These are phyloP conservation scores for Pseudomyrmex cubaensis DNA, from an alignment of 1,140 invertebrate genomes.

Conservation along the genomic window DNA sequence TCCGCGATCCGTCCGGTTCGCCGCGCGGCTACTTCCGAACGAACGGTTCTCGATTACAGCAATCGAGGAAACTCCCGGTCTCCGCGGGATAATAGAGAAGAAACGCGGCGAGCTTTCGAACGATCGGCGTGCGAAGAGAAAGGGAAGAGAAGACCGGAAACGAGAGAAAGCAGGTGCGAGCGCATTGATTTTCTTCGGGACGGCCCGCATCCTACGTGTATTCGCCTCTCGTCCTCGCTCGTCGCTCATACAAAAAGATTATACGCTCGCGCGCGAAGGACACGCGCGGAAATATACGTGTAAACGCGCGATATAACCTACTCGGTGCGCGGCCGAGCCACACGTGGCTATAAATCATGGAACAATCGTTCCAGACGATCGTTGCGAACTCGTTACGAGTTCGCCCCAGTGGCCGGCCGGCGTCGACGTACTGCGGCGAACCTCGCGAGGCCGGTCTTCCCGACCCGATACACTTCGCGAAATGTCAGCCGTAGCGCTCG, in stretches of 20 bases:
- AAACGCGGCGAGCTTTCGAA: conserved; percentile 27
- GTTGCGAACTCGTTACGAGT: conserved; percentile 57
- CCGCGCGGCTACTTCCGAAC: conserved; percentile 17
- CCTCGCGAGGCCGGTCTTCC: conserved; percentile 17
- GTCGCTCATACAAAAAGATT: conserved; percentile 25
- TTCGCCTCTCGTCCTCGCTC: too few relatives aligned
- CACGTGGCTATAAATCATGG: conserved; percentile 70
- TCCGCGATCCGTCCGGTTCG: not conserved
- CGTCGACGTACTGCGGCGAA: conserved; percentile 45
- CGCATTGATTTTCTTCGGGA: conserved; percentile 15
- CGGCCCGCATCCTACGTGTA: conserved; percentile 17
- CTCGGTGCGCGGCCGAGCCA: conserved; percentile 42
- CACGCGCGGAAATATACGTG: conserved; percentile 24
- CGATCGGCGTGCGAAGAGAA: not conserved
- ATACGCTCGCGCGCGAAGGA: conserved; percentile 11
- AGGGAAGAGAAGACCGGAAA: not conserved
- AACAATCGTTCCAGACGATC: conserved; percentile 73
- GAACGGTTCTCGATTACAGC: conserved; percentile 36
- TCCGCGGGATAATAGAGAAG: conserved; percentile 5
- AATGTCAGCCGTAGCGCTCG: conserved; percentile 33
- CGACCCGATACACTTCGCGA: conserved; percentile 44
- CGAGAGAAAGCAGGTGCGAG: conserved; percentile 23
- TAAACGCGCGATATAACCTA: conserved; percentile 31
- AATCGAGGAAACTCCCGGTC: conserved; percentile 41
- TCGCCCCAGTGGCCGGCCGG: conserved; percentile 58